These are phyloP conservation scores for Cryptocephalus primarius DNA, from an alignment of 2,888 invertebrate species.

Conservation along the genomic window DNA sequence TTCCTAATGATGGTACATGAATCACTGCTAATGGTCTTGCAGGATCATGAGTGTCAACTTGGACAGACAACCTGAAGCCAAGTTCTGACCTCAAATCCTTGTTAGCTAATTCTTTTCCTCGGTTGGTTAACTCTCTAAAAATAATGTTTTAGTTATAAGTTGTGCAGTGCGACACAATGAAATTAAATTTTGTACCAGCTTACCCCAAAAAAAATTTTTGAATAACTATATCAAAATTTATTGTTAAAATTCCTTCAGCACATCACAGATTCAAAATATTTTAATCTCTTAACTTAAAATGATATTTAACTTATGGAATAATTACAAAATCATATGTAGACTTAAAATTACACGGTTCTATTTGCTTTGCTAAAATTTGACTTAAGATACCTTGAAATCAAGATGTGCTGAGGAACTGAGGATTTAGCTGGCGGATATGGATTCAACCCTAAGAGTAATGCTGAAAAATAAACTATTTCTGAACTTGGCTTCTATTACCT, in stretches of 20 bases:
- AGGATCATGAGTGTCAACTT: constrained; percentile 74
- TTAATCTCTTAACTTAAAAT: background rate
- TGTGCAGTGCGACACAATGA: background rate
- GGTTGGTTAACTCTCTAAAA: constrained; percentile 45
- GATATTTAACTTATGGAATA: background rate
- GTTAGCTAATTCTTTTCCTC: constrained; percentile 31
- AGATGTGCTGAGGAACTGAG: background rate
- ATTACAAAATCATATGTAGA: background rate
- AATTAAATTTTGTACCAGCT: too few relatives aligned
- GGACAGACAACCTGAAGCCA: constrained; percentile 79
- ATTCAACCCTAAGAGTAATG: too few relatives aligned
- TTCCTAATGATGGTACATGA: constrained; percentile 56
- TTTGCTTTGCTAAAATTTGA: background rate
- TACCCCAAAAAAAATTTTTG: too few relatives aligned
- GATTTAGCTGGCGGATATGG: too few relatives aligned
- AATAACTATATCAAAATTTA: background rate
- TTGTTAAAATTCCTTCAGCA: too few relatives aligned
- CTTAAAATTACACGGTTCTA: background rate
- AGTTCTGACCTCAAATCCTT: constrained; percentile 71
- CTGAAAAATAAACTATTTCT: too few relatives aligned
- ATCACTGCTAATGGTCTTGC: constrained; percentile 63
- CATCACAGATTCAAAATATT: too few relatives aligned
- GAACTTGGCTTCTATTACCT: constrained; percentile 41
- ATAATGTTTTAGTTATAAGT: constrained; percentile 5
- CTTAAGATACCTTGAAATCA: too few relatives aligned